These are phyloP conservation scores for Pantherophis guttatus DNA, from an alignment of 2,113 vertebrate species.

Conservation along the genomic window DNA sequence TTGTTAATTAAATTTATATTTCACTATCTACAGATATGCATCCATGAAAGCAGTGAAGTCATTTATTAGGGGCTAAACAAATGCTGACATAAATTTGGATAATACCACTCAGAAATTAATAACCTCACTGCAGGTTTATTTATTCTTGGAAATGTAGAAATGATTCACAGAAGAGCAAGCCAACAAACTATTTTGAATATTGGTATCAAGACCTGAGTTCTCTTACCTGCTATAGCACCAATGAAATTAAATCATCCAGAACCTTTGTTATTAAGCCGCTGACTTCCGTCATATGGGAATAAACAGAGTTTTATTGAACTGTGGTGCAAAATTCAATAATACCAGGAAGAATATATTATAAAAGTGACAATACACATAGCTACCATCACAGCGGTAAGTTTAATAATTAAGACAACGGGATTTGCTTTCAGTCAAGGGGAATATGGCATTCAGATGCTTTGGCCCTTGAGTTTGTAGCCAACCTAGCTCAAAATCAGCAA, in stretches of 20 bases:
- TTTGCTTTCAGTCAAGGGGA: conserved; percentile 46
- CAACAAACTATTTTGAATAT: conserved; percentile 7
- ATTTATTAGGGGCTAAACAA: conserved; percentile 18
- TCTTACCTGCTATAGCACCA: conserved; percentile 33
- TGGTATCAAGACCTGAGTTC: background rate
- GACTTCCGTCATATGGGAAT: conserved; percentile 51
- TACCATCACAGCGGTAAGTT: conserved; percentile 36
- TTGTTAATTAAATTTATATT: rapidly evolving
- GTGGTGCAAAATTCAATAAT: conserved; percentile 54
- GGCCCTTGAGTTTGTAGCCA: conserved; percentile 54
- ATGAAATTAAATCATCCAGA: conserved; percentile 51
- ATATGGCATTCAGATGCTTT: conserved; percentile 54
- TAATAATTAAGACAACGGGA: conserved; percentile 60
- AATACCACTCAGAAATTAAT: conserved; percentile 13
- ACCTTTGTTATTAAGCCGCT: conserved; percentile 47
- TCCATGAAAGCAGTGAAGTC: background rate
- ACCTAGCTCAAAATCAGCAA: conserved; percentile 35
- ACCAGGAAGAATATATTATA: conserved; percentile 54
- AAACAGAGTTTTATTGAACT: conserved; percentile 34
- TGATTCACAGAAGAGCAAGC: rapidly evolving
- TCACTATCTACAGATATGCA: background rate
- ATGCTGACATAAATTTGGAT: background rate
- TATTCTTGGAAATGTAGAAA: background rate
- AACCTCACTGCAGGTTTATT: background rate
- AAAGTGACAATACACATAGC: conserved; percentile 41